phyloP scores from a whole-genome alignment of 2,888 invertebrate species.

The Macaria liturata region DNA sequence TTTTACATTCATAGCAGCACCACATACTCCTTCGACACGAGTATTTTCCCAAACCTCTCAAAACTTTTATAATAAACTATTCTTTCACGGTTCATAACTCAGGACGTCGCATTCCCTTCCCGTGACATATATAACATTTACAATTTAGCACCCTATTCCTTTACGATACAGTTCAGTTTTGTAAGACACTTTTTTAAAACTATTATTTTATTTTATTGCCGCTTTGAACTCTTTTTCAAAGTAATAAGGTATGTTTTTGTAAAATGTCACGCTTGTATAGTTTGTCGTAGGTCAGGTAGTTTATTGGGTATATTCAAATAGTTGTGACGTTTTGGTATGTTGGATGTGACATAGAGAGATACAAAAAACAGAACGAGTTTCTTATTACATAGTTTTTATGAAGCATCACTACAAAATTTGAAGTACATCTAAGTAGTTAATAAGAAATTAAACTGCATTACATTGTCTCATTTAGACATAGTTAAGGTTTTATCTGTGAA shows the following conservation, averaged over 20 bases:
- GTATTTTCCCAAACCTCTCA: constrained; percentile 7
- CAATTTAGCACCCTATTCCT: constrained; percentile 12
- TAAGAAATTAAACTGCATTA: too few relatives aligned
- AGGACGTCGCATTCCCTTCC: constrained; percentile 9
- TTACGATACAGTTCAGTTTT: constrained; percentile 7
- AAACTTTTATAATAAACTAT: constrained; percentile 19
- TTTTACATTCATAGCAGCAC: constrained; percentile 5
- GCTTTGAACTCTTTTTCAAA: neutral
- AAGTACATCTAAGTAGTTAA: too few relatives aligned
- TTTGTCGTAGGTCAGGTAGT: constrained; percentile 15
- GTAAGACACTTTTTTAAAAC: neutral
- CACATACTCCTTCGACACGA: constrained; percentile 8
- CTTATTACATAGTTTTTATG: too few relatives aligned
- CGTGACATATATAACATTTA: constrained; percentile 7
- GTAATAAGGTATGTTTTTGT: constrained; percentile 6
- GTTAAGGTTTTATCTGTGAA: too few relatives aligned
- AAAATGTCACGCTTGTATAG: neutral
- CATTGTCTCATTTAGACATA: too few relatives aligned
- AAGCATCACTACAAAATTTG: too few relatives aligned
- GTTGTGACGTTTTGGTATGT: constrained; percentile 11
- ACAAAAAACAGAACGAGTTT: neutral
- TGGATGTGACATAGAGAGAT: neutral
- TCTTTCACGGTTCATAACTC: constrained; percentile 17
- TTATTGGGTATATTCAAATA: constrained; percentile 12
- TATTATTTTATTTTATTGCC: neutral